Evolutionary conservation across 2,113 vertebrate genomes (phyloP).

Genomic region (Aramus guarauna): DNA sequence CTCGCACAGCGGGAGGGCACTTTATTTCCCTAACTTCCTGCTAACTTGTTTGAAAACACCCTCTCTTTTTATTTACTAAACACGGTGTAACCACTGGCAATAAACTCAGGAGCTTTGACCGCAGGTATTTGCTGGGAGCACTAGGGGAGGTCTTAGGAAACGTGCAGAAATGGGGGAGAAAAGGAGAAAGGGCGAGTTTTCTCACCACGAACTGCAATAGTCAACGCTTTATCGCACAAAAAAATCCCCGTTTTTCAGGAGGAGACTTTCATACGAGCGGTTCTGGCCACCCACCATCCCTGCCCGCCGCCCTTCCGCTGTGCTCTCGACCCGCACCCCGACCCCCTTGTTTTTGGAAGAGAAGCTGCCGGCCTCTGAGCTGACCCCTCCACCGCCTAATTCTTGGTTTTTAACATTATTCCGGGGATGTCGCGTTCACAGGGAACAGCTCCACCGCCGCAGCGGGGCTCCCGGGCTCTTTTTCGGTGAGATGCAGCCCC

Average conservation of each 20-base stretch:
- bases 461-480: not conserved
- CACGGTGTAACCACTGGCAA: not conserved
- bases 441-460: not conserved
- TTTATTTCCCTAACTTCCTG: not conserved
- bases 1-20: not conserved
- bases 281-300: not conserved
- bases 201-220: not conserved
- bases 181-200: not conserved
- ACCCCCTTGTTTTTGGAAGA: not conserved
- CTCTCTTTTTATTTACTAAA: not conserved
- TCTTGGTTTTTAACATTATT: not conserved
- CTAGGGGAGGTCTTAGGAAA: not conserved
- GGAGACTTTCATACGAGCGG: rapidly evolving
- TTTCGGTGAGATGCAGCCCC: not conserved
- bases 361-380: not conserved
- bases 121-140: not conserved
- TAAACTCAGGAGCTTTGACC: not conserved
- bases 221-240: not conserved
- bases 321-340: not conserved
- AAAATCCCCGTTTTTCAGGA: not conserved
- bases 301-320: rapidly evolving
- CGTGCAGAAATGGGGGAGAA: not conserved
- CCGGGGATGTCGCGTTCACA: rapidly evolving
- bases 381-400: rapidly evolving
- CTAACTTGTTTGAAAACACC: not conserved